Evolutionary conservation across 2,888 invertebrate genomes (phyloP).

Genomic region (Drosophila melanosoma): DNA sequence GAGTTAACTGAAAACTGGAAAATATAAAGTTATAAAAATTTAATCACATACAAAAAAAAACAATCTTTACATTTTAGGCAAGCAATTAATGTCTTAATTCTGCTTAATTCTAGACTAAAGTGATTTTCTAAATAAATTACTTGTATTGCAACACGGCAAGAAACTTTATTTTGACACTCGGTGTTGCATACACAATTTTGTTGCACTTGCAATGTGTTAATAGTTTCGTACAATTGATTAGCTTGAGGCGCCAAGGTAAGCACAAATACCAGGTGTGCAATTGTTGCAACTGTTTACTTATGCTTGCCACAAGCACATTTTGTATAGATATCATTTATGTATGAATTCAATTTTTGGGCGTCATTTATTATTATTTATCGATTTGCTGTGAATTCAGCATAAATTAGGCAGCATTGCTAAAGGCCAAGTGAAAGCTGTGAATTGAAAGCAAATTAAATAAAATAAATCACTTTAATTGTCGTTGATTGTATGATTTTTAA

Average conservation of each 20-base stretch:
- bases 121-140: conserved; percentile 14
- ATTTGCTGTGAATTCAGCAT: neutral
- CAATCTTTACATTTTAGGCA: neutral
- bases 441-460: neutral
- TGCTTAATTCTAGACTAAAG: neutral
- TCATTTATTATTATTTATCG: neutral
- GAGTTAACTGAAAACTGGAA: neutral
- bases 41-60: neutral
- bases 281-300: neutral
- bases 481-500: neutral
- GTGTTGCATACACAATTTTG: conserved; percentile 14
- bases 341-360: neutral
- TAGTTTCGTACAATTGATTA: conserved; percentile 27
- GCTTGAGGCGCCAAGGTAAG: conserved; percentile 20
- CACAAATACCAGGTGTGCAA: conserved; percentile 19
- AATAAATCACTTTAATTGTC: neutral
- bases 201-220: conserved; percentile 35
- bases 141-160: conserved; percentile 29
- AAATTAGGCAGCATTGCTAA: neutral
- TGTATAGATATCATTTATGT: neutral
- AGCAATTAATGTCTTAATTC: conserved; percentile 17
- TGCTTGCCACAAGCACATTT: neutral
- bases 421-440: neutral
- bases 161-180: conserved; percentile 28
- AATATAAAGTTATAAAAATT: neutral